Percentiles rank a stretch among this genome's conserved stretches.
Evolutionary conservation across 2,797 vertebrate genomes (phyloP).

Genomic region (Danio tinwini): DNA sequence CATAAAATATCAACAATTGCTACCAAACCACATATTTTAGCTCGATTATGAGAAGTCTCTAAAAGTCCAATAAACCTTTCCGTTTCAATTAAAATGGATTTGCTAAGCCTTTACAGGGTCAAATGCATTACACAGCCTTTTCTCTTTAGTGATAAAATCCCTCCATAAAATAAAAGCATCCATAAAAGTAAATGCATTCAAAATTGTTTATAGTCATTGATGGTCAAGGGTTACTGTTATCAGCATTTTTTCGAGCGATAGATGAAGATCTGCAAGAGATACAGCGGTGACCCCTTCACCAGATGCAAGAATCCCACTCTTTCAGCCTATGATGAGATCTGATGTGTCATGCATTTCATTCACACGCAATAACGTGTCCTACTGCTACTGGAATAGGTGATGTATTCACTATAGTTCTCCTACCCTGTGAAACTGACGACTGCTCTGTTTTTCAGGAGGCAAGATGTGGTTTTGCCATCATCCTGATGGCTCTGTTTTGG

Average conservation of each 20-base stretch:
- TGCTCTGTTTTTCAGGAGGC: slow-evolving; percentile 78
- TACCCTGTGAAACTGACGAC: background rate
- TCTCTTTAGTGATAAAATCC: slow-evolving; percentile 57
- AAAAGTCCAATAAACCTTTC: background rate
- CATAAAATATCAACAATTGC: background rate
- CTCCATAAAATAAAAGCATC: slow-evolving; percentile 47
- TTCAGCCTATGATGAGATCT: background rate
- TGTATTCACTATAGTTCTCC: background rate
- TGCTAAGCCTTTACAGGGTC: background rate
- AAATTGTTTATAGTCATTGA: slow-evolving; percentile 57
- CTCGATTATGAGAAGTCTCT: too few species aligned
- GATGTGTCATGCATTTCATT: background rate
- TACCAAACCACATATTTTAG: background rate
- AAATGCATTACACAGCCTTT: slow-evolving; percentile 7
- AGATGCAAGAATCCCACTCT: background rate
- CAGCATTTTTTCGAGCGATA: slow-evolving; percentile 28
- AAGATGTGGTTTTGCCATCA: slow-evolving; percentile 85
- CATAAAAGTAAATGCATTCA: slow-evolving; percentile 20
- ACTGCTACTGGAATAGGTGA: background rate
- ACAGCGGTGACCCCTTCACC: background rate
- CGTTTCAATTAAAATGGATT: background rate
- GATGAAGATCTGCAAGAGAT: slow-evolving; percentile 53
- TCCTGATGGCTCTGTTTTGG: slow-evolving; percentile 93
- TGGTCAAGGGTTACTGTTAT: slow-evolving; percentile 63
- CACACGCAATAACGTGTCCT: background rate